Evolutionary conservation across 1,140 invertebrate genomes (phyloP).

Genomic region (Daktulosphaira vitifoliae): DNA sequence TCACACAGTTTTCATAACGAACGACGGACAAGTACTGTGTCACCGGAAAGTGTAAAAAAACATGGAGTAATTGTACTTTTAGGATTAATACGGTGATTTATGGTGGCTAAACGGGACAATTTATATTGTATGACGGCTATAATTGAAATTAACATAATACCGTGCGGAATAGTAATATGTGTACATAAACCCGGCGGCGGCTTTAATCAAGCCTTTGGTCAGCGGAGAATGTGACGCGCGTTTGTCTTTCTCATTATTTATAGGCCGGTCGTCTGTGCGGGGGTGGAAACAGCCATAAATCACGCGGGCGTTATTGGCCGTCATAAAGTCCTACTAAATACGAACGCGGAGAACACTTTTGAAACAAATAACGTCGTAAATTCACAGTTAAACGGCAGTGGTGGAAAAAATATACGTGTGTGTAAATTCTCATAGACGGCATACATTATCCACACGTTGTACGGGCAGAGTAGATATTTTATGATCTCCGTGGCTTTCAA

Average conservation of each 20-base stretch:
- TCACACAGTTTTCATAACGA: no score
- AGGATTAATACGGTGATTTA: no score
- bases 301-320: neutral
- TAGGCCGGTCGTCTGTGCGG: neutral
- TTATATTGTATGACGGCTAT: no score
- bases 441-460: slow-evolving; percentile 9
- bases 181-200: no score
- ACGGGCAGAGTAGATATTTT: neutral
- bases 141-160: no score
- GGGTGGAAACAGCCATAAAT: slow-evolving; percentile 2
- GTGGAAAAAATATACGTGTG: neutral
- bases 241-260: slow-evolving; percentile 3
- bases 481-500: no score
- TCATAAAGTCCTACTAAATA: neutral
- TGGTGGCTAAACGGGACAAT: no score
- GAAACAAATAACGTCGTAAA: slow-evolving; percentile 22
- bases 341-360: slow-evolving; percentile 1
- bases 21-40: no score
- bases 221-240: neutral
- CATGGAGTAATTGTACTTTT: no score
- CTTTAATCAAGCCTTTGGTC: neutral
- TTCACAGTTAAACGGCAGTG: neutral
- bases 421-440: no score
- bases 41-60: no score
- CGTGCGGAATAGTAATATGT: neutral